phyloP scores from a whole-genome alignment of 2,888 invertebrate genomes.

The Vannuccia rotundouncinata region DNA sequence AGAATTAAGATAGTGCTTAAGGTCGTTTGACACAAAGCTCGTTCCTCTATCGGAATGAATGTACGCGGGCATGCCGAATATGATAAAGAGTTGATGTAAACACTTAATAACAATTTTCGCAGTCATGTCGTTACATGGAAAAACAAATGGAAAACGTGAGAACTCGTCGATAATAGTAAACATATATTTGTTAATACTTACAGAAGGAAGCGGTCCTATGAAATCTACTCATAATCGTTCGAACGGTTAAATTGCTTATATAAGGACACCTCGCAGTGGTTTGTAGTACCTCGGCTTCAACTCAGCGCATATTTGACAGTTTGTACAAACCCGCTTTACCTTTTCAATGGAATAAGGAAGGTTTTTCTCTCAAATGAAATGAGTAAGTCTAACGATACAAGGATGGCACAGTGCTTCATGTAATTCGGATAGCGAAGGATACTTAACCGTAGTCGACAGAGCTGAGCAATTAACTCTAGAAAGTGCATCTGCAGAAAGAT shows the following conservation, averaged over 20 bases:
- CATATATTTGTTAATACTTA: conserved; percentile 41
- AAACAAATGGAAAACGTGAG: conserved; percentile 43
- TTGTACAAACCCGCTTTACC: neutral
- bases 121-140: conserved; percentile 42
- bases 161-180: conserved; percentile 43
- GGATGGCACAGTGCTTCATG: conserved; percentile 37
- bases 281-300: conserved; percentile 38
- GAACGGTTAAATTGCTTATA: conserved; percentile 42
- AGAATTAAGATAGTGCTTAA: conserved; percentile 35
- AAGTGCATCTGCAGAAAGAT: conserved; percentile 39
- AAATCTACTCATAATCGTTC: conserved; percentile 43
- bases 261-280: conserved; percentile 18
- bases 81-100: conserved; percentile 41
- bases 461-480: conserved; percentile 33
- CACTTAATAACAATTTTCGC: conserved; percentile 39
- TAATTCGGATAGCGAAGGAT: conserved; percentile 13
- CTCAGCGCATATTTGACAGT: conserved; percentile 37
- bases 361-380: conserved; percentile 37
- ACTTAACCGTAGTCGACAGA: neutral
- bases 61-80: conserved; percentile 41
- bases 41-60: conserved; percentile 42
- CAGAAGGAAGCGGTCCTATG: conserved; percentile 42
- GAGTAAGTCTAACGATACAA: conserved; percentile 13
- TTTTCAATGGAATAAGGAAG: conserved; percentile 36
- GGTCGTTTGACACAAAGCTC: conserved; percentile 42